Percentiles rank a stretch among this genome's conserved stretches.
phyloP scores from a whole-genome alignment of 2,797 vertebrate genomes.

The Pangasius krempfi region DNA sequence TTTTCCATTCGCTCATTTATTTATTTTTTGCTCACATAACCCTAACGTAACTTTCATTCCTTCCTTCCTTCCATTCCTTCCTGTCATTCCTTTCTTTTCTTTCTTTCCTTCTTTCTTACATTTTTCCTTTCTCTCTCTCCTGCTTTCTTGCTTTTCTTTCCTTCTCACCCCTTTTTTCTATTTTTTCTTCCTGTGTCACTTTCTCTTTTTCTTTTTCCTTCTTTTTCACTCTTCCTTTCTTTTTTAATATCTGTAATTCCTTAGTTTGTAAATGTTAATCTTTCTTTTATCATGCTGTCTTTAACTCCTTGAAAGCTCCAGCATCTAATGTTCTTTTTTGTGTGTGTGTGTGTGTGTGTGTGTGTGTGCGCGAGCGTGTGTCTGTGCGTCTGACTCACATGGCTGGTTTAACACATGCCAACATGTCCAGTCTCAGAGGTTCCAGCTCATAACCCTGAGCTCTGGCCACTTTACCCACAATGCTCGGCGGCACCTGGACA shows the following conservation, averaged over 20 bases:
- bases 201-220: no score
- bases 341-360: not conserved
- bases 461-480: constrained; percentile 78
- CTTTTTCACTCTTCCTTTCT: not conserved
- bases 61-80: not conserved
- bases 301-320: not conserved
- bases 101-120: no score
- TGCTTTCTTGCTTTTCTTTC: no score
- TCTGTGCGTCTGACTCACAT: constrained; percentile 75
- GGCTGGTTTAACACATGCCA: constrained; percentile 74
- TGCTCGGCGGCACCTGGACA: constrained; percentile 69
- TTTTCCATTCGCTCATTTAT: not conserved
- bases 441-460: constrained; percentile 73
- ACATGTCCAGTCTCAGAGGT: constrained; percentile 79
- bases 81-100: no score
- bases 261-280: not conserved
- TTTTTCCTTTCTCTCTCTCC: not conserved
- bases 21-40: not conserved
- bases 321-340: not conserved
- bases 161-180: no score
- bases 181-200: not conserved
- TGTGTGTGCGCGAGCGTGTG: constrained; percentile 7
- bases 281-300: not conserved
- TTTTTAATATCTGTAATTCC: not conserved
- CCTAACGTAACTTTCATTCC: no score